Evolutionary conservation across 2,797 vertebrate species (phyloP), one percentile per base, ranked within the genome.

Genomic region (Gallinago nigripennis): DNA sequence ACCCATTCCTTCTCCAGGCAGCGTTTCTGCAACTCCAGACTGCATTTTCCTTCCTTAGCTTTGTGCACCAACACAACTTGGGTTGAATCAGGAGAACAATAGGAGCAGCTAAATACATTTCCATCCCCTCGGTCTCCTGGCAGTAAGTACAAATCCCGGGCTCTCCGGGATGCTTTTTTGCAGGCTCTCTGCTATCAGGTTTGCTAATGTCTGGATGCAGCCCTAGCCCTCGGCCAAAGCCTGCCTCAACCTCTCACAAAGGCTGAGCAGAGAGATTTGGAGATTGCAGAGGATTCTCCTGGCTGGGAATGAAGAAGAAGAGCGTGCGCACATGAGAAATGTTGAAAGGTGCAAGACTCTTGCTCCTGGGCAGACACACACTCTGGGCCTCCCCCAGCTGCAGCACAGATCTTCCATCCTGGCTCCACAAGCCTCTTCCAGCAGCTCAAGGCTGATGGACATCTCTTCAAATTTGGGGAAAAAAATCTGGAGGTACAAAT

Each of bases 261-360:
- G 57, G 77, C 60, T 80, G 39, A 6, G 5, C n/a, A 51, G 39
- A 25, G 39, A 69, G 78, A 82, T 79, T 50, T 54, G 7, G 82
- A 61, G 69, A 48, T 60, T 41, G 41, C 78, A 68, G 70, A 43
- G 63, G 63, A 23, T 72, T 86, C 28, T 73, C 11, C 35, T 58
- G 16, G 58, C 76, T 39, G 39, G 21, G 65, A 56, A n/a, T 12
- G 31, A 86, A 33, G 60, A 80, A 31, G 4, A 16, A 19, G 43
- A 24, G 66, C 4, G 0, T 0, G 28, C 14, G 37, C 17, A 5
- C 0, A n/a, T 78, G 25, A 41, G 69, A 31, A 56, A 43, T 3
- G 8, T 23, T 53, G 66, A 33, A 70, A 61, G 28, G 61, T 18
- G 12, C 0, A 12, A 15, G 27, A 3, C 0, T 0, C 30, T 72